Evolutionary conservation across 2,888 invertebrate genomes (phyloP).

Genomic region (Eucera pruinosa): DNA sequence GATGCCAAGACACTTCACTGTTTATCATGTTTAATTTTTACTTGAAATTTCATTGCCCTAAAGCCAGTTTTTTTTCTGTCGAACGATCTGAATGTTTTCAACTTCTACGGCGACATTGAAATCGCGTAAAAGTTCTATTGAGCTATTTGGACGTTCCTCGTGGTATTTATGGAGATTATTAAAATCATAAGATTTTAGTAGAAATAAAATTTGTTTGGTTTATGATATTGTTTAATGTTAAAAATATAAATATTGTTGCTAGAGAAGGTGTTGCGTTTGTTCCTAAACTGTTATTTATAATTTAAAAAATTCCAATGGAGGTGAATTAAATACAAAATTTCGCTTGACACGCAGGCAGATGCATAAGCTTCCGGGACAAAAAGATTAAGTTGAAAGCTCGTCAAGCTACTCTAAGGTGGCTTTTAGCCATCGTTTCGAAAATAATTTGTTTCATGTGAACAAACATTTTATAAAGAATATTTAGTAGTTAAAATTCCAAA

Average conservation of each 20-base stretch:
- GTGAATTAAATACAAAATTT: not conserved
- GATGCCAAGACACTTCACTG: not conserved
- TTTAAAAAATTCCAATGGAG: not conserved
- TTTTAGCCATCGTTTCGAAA: not conserved
- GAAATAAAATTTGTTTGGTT: not conserved
- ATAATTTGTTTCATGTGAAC: not conserved
- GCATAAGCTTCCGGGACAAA: not conserved
- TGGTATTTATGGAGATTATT: not conserved
- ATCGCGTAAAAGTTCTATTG: not conserved
- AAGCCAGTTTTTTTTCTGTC: not conserved
- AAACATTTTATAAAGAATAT: not conserved
- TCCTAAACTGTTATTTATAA: not conserved
- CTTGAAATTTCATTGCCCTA: slow-evolving; percentile 6
- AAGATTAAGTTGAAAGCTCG: not conserved
- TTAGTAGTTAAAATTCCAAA: not conserved
- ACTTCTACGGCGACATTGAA: too few species aligned
- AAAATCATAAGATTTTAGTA: not conserved
- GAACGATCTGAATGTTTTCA: slow-evolving; percentile 7
- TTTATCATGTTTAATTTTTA: slow-evolving; percentile 18
- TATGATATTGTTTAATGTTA: too few species aligned
- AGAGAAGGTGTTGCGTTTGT: too few species aligned
- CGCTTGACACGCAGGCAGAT: not conserved
- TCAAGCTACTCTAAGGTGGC: not conserved
- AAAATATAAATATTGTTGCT: too few species aligned
- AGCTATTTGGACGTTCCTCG: not conserved